Evolutionary conservation across 1,140 invertebrate genomes (phyloP), one percentile per base, ranked within the genome.

Genomic region (Drosophila ogumai): DNA sequence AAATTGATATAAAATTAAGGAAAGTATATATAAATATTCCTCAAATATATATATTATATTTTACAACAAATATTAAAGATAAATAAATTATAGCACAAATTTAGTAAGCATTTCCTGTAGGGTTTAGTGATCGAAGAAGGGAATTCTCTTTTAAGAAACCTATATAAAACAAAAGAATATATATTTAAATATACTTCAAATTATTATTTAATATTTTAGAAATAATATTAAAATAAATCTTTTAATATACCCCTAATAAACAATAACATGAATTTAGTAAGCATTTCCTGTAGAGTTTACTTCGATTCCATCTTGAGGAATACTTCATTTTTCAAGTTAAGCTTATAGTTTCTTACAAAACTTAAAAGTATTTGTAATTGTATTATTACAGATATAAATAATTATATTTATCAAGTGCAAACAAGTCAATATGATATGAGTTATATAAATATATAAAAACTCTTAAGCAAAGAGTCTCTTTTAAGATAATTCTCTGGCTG

Each of bases 361-460:
- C 28, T 9, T 28, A 13, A 2, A 2, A 3, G 1, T n/a, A 13
- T 22, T 22, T 22, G 22, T 22, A 22, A 22, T 22, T 22, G 1
- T 28, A 40, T 38, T 31, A 31, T 31, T 17, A 19, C 12, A 8
- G 3, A 61, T 25, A 40, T 61, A 54, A 15, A 31, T 9, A 36
- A 31, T 19, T 32, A 0, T 13, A 25, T n/a, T 43, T 58, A 57
- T 64, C 52, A 41, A 6, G 2, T 15, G 8, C 34, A 40, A 17
- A 5, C n/a, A 19, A 31, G 13, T 13, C 4, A 4, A 6, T 32
- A 12, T 1, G 15, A 6, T 32, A 9, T 17, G 9, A 22, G 12
- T 63, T 40, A 63, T 32, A 43, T 41, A 6, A 28, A 28, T 55
- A 43, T 44, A 22, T 1, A 38, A 58, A 58, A 46, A 31, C 41